phyloP scores from a whole-genome alignment of 2,113 vertebrate genomes.

The Rhinolophus sinicus region DNA sequence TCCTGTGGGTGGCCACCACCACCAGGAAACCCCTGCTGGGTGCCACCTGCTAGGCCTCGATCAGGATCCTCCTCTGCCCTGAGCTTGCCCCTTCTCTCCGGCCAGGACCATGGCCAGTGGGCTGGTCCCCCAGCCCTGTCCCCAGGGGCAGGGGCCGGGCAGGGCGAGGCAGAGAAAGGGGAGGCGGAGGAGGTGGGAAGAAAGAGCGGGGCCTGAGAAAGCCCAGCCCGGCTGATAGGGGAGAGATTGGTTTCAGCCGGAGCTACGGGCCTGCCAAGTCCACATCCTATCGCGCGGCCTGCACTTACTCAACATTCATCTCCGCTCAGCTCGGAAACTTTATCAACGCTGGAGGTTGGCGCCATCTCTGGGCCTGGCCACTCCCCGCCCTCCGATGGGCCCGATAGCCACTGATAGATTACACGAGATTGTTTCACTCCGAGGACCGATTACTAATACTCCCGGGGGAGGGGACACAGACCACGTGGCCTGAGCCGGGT shows the following conservation, averaged over 20 bases:
- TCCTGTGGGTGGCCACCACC: neutral
- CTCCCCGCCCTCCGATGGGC: constrained; percentile 94
- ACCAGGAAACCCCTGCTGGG: neutral
- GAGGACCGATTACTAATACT: constrained; percentile 89
- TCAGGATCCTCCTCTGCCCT: neutral
- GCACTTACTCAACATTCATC: constrained; percentile 98
- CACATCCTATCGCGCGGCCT: constrained; percentile 91
- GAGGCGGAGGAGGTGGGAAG: constrained; percentile 32
- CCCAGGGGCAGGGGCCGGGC: constrained; percentile 46
- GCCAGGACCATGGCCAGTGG: neutral
- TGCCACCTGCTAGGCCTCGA: neutral
- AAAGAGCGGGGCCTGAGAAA: constrained; percentile 85
- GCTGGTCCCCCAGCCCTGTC: neutral
- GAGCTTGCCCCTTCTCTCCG: neutral
- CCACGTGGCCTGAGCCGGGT: constrained; percentile 47
- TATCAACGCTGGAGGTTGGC: constrained; percentile 95
- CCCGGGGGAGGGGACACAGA: constrained; percentile 83
- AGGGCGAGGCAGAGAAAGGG: neutral
- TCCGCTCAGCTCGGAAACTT: constrained; percentile 96
- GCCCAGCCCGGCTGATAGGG: constrained; percentile 82
- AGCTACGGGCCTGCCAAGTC: constrained; percentile 90
- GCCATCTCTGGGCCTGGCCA: constrained; percentile 94
- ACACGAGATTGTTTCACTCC: constrained; percentile 96
- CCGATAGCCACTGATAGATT: constrained; percentile 95
- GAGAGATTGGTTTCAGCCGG: constrained; percentile 88